Conservation (phyloP, 2,113 vertebrate genomes). For the Heterocephalus glaber region DNA sequence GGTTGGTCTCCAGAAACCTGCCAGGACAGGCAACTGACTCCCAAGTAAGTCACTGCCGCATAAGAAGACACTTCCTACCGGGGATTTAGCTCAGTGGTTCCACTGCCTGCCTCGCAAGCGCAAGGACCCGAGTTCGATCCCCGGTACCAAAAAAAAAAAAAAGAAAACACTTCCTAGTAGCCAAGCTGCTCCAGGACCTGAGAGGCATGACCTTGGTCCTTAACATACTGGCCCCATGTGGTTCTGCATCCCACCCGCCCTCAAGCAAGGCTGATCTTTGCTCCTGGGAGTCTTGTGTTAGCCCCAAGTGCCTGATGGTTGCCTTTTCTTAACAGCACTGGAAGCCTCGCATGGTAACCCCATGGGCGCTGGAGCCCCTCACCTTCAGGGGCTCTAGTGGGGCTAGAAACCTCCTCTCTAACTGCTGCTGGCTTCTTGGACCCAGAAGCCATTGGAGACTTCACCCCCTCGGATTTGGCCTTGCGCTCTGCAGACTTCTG, state of each 20-base stretch:
- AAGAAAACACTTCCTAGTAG: fast-evolving
- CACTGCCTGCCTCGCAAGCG: too few relatives aligned
- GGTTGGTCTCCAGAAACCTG: fast-evolving
- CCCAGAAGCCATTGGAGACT: not conserved
- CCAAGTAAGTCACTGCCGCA: fast-evolving
- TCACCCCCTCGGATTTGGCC: not conserved
- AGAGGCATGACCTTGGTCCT: not conserved
- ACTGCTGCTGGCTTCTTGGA: not conserved
- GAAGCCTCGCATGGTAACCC: fast-evolving
- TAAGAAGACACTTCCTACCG: not conserved
- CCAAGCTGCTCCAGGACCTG: not conserved
- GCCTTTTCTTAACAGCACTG: not conserved
- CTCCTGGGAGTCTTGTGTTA: not conserved
- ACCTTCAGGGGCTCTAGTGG: not conserved
- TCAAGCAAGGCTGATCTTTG: fast-evolving
- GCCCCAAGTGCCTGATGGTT: fast-evolving
- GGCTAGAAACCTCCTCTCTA: not conserved
- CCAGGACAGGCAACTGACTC: not conserved
- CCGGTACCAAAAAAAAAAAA: too few relatives aligned
- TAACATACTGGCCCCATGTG: fast-evolving
- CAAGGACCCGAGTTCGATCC: too few relatives aligned
- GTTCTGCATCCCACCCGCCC: not conserved
- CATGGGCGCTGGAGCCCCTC: not conserved
- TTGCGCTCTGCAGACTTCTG: conserved; percentile 4
- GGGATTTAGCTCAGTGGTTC: too few relatives aligned